A percentile compares a stretch with the other conserved stretches of the same genome.
Conservation (phyloP, 2,888 invertebrate species). For the Cancer borealis region DNA sequence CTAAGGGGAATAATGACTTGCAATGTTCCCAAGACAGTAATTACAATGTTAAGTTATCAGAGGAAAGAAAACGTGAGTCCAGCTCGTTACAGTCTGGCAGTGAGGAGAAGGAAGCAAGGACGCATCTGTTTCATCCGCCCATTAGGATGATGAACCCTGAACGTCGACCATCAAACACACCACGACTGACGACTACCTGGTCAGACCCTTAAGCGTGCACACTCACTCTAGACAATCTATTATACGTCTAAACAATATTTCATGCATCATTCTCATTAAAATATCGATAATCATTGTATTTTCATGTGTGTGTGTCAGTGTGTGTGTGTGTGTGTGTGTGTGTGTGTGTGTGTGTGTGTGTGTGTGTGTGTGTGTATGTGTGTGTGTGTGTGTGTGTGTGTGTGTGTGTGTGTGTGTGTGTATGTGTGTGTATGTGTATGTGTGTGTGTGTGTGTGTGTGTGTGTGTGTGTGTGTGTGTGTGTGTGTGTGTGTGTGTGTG, state of each 20-base stretch:
- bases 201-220: not conserved
- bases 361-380: not conserved
- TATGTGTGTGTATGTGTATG: not conserved
- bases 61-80: not conserved
- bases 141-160: not conserved
- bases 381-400: not conserved
- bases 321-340: no score
- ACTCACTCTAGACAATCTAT: not conserved
- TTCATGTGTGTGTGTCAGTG: no score
- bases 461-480: conserved; percentile 32
- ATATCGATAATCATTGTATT: no score
- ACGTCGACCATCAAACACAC: not conserved
- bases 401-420: conserved; percentile 1
- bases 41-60: not conserved
- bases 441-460: conserved; percentile 32
- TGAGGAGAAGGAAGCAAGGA: not conserved
- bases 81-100: not conserved
- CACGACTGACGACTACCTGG: not conserved
- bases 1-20: not conserved
- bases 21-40: not conserved
- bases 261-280: not conserved
- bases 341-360: not conserved
- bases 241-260: not conserved
- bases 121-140: not conserved
- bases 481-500: conserved; percentile 32